Base-by-base conservation (phyloP, 2,888 invertebrate genomes). In the Acanthosepion lycidas region DNA sequence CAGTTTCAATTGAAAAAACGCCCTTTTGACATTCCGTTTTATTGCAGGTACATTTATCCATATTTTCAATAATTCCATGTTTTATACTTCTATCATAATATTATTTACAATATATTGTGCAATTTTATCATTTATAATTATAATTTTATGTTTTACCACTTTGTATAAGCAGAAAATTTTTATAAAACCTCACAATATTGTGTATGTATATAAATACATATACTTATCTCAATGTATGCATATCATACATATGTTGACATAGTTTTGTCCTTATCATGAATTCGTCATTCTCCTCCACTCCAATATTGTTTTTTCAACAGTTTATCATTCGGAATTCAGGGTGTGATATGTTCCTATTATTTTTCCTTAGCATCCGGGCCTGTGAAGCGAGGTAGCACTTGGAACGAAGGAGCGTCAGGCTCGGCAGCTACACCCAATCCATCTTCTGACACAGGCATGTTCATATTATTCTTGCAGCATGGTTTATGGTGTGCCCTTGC, bases 371-470 rank as follows among this genome's bases (percentile, higher is more conserved):
- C 93, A 51, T 93, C 93, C 28, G 93, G 93, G 93, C 93, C 93
- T n/a, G 93, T 93, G 93, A 93, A 93, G 53, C 51, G 93, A 53
- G 92, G 92, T 51, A 92, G 51, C 92, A 92, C 92, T 49, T 93
- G 93, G 93, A 93, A 93, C 49, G 93, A 93, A 20, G 93, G 93
- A 49, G 93, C 93, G 28, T 49, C 93, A 93, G n/a, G 93, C 93
- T 93, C 93, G 53, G 20, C 51, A 53, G 33, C 93, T 53, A 93
- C 93, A 93, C 51, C 53, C 53, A 93, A 53, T 53, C 49, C 51
- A 49, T 93, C 93, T 53, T 53, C 93, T 93, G 53, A 93, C 93
- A 93, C 93, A 93, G 93, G 93, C 93, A 93, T 53, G 93, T 93
- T 93, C n/a, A 78, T 78, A 78, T 78, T 78, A 78, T 78, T 78